Base-by-base conservation (phyloP, 2,797 vertebrate species). In the Salmo trutta region DNA sequence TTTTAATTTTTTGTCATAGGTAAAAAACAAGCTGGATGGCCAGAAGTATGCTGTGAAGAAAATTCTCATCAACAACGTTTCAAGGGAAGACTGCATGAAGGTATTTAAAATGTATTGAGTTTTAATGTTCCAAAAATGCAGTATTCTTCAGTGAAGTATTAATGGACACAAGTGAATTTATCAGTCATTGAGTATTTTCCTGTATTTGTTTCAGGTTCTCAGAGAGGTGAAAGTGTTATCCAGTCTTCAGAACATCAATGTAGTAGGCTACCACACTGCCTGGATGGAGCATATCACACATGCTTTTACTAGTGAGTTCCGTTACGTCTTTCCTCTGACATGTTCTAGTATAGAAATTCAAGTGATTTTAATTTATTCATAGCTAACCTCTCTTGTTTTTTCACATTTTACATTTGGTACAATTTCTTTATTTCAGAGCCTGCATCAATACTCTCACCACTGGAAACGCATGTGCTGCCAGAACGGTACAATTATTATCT, bases 251-350 rank as follows among this genome's bases (percentile, higher is more conserved):
- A 97, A 99, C 74, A 90, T 94, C 4, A 96, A 95, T 76, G 93
- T 99, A 0, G 97, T 99, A 1, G 98, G 98, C 14, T 99, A 99
- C 81, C 97, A 99, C 92, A 99, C 98, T 1, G 97, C 98, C 0
- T 99, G 98, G 98, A 95, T 99, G 94, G 98, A 99, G 27, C 96
- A 99, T 19, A 95, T 98, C 79, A 96, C 99, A 67, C 91, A 94
- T 19, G 77, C 78, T 0, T 51, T 82, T 27, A 81, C 68, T 29
- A 29, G 94, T 94, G 79, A 90, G 91, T 65, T 14, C 41, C 33
- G 10, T 47, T 47, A 19, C 51, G 8, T 24, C 59, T 17, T 3
- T 74, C 41, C n/a, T 31, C 12, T 17, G 14, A 36, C 51, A 67
- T 27, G 53, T 4, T 54, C 24, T 36, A 36, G 33, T 36, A 36